Evolutionary conservation across 2,797 vertebrate species (phyloP).

Genomic region (Podargus strigoides): DNA sequence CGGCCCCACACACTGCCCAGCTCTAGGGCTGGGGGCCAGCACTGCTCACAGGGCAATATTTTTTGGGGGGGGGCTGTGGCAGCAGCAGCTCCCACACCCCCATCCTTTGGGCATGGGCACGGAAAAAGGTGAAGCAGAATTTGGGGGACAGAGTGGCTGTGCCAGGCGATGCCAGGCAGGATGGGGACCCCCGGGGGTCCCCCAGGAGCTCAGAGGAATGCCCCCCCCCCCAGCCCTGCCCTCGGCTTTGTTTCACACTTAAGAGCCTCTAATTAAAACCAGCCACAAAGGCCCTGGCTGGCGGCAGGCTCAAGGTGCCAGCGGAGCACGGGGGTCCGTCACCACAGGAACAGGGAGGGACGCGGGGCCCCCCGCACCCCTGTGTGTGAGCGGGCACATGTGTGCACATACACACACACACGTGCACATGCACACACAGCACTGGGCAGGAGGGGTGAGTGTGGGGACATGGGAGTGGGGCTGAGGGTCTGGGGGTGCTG

Average conservation of each 20-base stretch:
- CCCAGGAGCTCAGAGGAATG: not conserved
- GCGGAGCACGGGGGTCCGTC: not conserved
- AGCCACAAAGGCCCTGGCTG: slow-evolving; percentile 40
- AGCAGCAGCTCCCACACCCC: not conserved
- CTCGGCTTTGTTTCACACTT: slow-evolving; percentile 51
- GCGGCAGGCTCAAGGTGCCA: not conserved
- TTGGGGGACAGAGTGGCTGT: accelerated
- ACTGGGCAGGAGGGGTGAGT: no score
- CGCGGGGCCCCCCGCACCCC: not conserved
- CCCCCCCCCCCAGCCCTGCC: not conserved
- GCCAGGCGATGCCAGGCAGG: not conserved
- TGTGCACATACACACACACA: not conserved
- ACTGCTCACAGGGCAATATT: not conserved
- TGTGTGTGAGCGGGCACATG: accelerated
- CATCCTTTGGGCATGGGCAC: not conserved
- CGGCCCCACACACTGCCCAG: accelerated
- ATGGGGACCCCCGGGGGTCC: accelerated
- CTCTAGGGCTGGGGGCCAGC: not conserved
- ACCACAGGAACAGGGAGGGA: slow-evolving; percentile 46
- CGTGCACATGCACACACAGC: no score
- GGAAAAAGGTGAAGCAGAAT: not conserved
- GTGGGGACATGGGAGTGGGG: accelerated
- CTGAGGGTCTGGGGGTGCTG: not conserved
- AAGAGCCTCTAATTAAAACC: slow-evolving; percentile 63
- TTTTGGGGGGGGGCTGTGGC: not conserved